A percentile compares a stretch with the other conserved stretches of the same genome.
Evolutionary conservation across 2,113 vertebrate genomes (phyloP).

Genomic region (Callorhinus ursinus): DNA sequence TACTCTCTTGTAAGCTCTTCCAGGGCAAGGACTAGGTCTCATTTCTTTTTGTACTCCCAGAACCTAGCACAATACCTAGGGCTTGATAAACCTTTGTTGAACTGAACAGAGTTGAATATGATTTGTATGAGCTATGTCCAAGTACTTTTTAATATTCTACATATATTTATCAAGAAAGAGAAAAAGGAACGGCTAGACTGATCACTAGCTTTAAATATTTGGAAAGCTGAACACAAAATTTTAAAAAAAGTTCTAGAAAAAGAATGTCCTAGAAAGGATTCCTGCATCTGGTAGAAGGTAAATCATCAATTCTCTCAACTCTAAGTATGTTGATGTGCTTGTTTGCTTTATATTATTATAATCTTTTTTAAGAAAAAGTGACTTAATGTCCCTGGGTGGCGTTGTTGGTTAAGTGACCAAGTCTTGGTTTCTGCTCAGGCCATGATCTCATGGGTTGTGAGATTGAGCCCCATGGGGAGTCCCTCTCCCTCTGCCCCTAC

Average conservation of each 20-base stretch:
- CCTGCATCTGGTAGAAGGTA: background rate
- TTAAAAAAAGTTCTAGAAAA: background rate
- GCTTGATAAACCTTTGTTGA: constrained; percentile 46
- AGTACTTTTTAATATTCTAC: background rate
- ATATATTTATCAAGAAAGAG: constrained; percentile 16
- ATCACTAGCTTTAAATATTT: constrained; percentile 6
- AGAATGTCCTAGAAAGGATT: constrained; percentile 41
- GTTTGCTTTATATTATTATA: constrained; percentile 34
- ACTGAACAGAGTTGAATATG: background rate
- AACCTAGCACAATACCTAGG: background rate
- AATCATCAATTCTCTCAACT: background rate
- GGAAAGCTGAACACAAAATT: constrained; percentile 15
- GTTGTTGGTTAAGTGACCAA: background rate
- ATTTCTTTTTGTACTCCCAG: background rate
- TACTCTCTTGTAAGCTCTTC: background rate
- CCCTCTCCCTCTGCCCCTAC: background rate
- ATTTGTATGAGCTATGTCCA: constrained; percentile 38
- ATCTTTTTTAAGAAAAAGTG: background rate
- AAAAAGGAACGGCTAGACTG: background rate
- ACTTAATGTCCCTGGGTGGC: background rate
- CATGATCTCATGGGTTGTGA: background rate
- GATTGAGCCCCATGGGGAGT: background rate
- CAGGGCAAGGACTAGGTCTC: background rate
- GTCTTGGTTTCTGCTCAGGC: background rate
- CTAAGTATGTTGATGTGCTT: constrained; percentile 25